Evolutionary conservation across 1,140 invertebrate genomes (phyloP).

Genomic region (Trissolcus basalis): DNA sequence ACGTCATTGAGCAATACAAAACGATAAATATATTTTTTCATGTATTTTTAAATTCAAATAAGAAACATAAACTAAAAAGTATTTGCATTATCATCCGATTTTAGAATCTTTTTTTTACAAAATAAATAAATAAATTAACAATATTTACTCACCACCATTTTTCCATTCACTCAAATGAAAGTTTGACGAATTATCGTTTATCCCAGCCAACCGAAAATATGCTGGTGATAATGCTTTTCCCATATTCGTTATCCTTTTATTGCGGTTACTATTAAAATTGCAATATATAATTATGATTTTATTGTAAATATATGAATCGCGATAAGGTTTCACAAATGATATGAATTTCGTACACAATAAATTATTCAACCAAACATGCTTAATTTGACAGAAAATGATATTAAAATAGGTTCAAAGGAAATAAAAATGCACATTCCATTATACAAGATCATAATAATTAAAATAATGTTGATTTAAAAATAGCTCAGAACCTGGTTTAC

Average conservation of each 20-base stretch:
- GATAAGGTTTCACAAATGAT: not conserved
- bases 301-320: not conserved
- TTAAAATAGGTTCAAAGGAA: not conserved
- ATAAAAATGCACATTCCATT: not conserved
- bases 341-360: not conserved
- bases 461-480: too few species aligned
- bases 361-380: not conserved
- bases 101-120: not conserved
- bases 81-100: too few species aligned
- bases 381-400: not conserved
- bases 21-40: too few species aligned
- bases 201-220: constrained; percentile 79
- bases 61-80: too few species aligned
- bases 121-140: not conserved
- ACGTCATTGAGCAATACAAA: too few species aligned
- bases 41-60: too few species aligned
- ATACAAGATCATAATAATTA: too few species aligned
- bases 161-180: constrained; percentile 66
- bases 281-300: constrained; percentile 60
- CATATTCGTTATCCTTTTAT: constrained; percentile 72
- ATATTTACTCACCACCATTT: constrained; percentile 61
- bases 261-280: constrained; percentile 63
- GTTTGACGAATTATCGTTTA: constrained; percentile 75
- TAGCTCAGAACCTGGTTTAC: too few species aligned
- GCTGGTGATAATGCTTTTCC: constrained; percentile 79